Conservation (phyloP, 2,113 vertebrate genomes). For the Gulo gulo region DNA sequence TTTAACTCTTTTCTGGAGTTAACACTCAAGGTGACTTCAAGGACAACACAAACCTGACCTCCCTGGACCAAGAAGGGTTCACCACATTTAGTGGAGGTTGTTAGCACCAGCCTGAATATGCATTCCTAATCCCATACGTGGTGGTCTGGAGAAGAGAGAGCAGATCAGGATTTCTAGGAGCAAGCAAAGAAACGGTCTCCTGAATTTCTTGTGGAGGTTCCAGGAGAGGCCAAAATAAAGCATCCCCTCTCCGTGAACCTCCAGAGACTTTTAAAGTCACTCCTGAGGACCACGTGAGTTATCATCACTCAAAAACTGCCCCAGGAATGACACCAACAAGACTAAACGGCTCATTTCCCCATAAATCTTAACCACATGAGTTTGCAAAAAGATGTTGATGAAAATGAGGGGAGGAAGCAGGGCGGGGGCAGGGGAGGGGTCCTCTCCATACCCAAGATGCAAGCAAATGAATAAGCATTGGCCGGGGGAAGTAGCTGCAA, state of each 20-base stretch:
- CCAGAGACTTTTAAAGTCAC: not conserved
- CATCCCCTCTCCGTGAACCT: not conserved
- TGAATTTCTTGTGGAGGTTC: not conserved
- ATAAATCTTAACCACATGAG: not conserved
- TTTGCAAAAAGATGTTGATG: not conserved
- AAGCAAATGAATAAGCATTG: not conserved
- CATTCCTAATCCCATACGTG: not conserved
- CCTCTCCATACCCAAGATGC: not conserved
- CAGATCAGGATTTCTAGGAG: not conserved
- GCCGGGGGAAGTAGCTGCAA: not conserved
- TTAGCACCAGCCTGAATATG: not conserved
- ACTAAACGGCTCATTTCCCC: not conserved
- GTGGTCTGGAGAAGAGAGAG: not conserved
- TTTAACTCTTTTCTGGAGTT: not conserved
- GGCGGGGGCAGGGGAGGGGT: too few species aligned
- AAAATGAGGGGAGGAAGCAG: not conserved
- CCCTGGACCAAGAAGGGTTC: not conserved
- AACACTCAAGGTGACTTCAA: not conserved
- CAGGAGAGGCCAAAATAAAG: not conserved
- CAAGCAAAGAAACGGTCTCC: not conserved
- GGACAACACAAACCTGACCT: not conserved
- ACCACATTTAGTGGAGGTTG: not conserved
- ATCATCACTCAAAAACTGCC: not conserved
- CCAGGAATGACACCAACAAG: not conserved
- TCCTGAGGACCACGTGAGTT: not conserved